Conservation (phyloP, 2,113 vertebrate species). For the Gavialis gangeticus region DNA sequence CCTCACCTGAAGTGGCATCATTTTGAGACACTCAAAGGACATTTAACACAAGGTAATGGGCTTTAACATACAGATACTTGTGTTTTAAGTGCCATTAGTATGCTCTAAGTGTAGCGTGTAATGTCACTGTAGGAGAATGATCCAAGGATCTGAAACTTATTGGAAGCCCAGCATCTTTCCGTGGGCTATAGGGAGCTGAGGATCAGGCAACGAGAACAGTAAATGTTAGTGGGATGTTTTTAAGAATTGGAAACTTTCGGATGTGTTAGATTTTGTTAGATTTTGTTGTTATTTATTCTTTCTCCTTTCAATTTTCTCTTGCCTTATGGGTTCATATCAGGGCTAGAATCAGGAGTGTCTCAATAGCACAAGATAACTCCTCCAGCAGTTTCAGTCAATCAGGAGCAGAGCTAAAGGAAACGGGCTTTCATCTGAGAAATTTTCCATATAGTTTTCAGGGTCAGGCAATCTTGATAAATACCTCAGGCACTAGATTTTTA, state of each 20-base stretch:
- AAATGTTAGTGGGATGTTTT: background rate
- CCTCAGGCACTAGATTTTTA: background rate
- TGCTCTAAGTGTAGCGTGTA: too few species aligned
- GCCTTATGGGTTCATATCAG: fast-evolving
- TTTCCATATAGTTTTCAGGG: background rate
- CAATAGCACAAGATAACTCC: background rate
- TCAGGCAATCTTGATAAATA: background rate
- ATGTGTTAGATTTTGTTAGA: background rate
- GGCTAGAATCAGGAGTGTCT: background rate
- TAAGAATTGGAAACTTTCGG: background rate
- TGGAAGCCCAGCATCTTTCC: background rate
- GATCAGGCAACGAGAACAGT: background rate
- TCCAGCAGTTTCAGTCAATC: background rate
- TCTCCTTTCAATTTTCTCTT: background rate
- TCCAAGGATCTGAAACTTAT: fast-evolving
- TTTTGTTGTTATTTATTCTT: background rate
- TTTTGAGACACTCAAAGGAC: too few species aligned
- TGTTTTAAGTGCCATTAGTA: too few species aligned
- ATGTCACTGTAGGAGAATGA: background rate
- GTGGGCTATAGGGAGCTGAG: fast-evolving
- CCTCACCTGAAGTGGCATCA: too few species aligned
- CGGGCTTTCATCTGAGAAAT: background rate
- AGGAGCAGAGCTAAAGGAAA: background rate
- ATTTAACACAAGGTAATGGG: too few species aligned
- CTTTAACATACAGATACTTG: too few species aligned